Conservation (phyloP, 2,797 vertebrate genomes). For the Eulemur mongoz region DNA sequence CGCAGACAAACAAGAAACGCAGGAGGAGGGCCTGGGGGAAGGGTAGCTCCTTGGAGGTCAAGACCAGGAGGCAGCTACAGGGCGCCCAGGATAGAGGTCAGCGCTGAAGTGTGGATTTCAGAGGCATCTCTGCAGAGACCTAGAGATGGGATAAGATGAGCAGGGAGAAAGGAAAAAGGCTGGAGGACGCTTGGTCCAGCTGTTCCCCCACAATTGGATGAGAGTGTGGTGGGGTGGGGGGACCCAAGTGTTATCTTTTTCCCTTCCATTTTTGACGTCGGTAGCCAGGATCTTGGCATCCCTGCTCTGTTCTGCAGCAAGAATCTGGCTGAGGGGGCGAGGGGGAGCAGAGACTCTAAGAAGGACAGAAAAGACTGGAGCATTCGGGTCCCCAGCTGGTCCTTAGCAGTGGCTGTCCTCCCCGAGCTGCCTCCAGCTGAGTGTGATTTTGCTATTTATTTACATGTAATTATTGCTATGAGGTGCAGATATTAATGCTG, state of each 20-base stretch:
- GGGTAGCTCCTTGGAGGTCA: not conserved
- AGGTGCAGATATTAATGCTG: conserved; percentile 99
- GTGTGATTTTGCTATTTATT: conserved; percentile 99
- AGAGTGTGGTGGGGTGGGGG: fast-evolving
- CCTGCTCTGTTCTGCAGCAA: not conserved
- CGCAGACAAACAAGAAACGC: not conserved
- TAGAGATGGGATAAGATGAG: fast-evolving
- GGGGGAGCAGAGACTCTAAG: not conserved
- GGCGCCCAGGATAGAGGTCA: not conserved
- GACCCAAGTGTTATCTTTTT: not conserved
- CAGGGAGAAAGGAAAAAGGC: not conserved
- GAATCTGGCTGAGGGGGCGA: not conserved
- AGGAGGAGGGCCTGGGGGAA: not conserved
- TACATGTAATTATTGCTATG: conserved; percentile 99
- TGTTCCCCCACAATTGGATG: not conserved
- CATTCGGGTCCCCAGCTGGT: conserved; percentile 95
- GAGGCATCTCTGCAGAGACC: not conserved
- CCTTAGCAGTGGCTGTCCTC: conserved; percentile 86
- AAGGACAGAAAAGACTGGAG: conserved; percentile 68
- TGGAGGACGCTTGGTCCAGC: not conserved
- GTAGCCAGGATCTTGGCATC: not conserved
- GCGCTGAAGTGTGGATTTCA: not conserved
- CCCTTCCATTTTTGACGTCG: not conserved
- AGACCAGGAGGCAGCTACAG: not conserved
- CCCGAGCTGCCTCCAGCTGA: conserved; percentile 94